A percentile compares a stretch with the other conserved stretches of the same genome.
phyloP scores from a whole-genome alignment of 2,888 invertebrate genomes.

The Hydroisotoma schaefferi region DNA sequence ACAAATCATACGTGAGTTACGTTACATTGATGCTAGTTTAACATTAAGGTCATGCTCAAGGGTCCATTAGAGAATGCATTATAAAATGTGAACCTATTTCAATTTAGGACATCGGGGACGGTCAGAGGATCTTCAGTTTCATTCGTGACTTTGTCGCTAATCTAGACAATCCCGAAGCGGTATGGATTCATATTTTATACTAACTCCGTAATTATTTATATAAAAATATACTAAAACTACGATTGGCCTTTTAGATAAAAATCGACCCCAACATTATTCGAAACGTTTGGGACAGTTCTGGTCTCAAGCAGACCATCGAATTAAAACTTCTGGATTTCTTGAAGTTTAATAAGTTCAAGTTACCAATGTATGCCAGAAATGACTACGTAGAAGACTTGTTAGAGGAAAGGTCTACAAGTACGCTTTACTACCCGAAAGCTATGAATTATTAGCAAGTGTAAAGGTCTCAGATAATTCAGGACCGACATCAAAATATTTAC shows the following conservation, averaged over 20 bases:
- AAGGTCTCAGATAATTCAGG: no score
- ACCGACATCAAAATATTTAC: no score
- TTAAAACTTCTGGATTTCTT: constrained; percentile 44
- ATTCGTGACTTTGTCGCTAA: constrained; percentile 37
- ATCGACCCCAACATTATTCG: constrained; percentile 43
- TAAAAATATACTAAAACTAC: background rate
- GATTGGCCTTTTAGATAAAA: constrained; percentile 27
- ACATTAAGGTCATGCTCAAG: background rate
- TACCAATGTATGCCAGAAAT: constrained; percentile 46
- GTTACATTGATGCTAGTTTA: background rate
- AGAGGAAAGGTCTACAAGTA: constrained; percentile 34
- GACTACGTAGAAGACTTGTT: constrained; percentile 40
- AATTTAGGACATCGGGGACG: constrained; percentile 29
- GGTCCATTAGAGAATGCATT: no score
- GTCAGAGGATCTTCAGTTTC: constrained; percentile 29
- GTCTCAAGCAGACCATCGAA: constrained; percentile 37
- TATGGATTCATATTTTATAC: constrained; percentile 8
- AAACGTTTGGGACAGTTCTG: constrained; percentile 37
- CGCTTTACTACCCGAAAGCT: constrained; percentile 21
- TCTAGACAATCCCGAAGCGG: constrained; percentile 37
- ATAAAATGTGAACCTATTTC: no score
- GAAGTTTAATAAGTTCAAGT: constrained; percentile 26
- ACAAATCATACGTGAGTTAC: constrained; percentile 19
- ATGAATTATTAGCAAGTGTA: constrained; percentile 2
- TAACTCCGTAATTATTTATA: background rate